Percentiles rank a stretch among this genome's conserved stretches.
Conservation (phyloP, 2,888 invertebrate species). For the Dolichomitus sp. region DNA sequence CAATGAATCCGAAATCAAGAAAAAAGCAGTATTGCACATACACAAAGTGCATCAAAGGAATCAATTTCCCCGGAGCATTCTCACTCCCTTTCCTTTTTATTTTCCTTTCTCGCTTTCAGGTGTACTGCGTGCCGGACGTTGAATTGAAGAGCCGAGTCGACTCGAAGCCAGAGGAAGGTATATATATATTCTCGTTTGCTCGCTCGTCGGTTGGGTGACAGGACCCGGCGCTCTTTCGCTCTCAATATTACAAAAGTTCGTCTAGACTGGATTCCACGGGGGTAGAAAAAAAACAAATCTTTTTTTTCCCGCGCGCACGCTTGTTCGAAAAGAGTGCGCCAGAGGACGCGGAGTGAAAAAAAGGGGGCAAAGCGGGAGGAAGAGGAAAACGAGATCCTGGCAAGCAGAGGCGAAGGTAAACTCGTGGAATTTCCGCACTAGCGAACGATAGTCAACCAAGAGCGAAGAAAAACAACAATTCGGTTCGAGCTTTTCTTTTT, state of each 20-base stretch:
- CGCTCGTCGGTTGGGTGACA: slow-evolving; percentile 61
- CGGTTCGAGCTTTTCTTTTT: slow-evolving; percentile 9
- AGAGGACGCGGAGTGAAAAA: slow-evolving; percentile 16
- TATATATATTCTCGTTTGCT: slow-evolving; percentile 27
- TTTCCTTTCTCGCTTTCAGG: slow-evolving; percentile 8
- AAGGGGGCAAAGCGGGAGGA: not conserved
- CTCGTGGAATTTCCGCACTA: slow-evolving; percentile 35
- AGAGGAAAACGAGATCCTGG: slow-evolving; percentile 41
- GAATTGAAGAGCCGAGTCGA: slow-evolving; percentile 42
- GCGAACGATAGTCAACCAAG: slow-evolving; percentile 32
- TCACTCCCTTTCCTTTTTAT: slow-evolving; percentile 4
- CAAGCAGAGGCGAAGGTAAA: slow-evolving; percentile 11
- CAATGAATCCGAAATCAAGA: not conserved
- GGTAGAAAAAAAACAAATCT: slow-evolving; percentile 43
- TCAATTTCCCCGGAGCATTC: slow-evolving; percentile 23
- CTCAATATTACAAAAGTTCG: slow-evolving; percentile 77
- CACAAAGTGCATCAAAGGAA: slow-evolving; percentile 43
- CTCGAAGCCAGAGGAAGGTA: slow-evolving; percentile 22
- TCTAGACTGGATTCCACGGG: slow-evolving; percentile 73
- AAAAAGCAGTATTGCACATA: slow-evolving; percentile 12
- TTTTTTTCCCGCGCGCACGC: slow-evolving; percentile 33
- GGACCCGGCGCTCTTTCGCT: slow-evolving; percentile 51
- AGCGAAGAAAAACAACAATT: slow-evolving; percentile 48
- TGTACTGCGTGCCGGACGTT: slow-evolving; percentile 25
- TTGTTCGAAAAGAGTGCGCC: slow-evolving; percentile 45